Evolutionary conservation across 2,888 invertebrate genomes (phyloP).

Genomic region (Osmoderma eremita): DNA sequence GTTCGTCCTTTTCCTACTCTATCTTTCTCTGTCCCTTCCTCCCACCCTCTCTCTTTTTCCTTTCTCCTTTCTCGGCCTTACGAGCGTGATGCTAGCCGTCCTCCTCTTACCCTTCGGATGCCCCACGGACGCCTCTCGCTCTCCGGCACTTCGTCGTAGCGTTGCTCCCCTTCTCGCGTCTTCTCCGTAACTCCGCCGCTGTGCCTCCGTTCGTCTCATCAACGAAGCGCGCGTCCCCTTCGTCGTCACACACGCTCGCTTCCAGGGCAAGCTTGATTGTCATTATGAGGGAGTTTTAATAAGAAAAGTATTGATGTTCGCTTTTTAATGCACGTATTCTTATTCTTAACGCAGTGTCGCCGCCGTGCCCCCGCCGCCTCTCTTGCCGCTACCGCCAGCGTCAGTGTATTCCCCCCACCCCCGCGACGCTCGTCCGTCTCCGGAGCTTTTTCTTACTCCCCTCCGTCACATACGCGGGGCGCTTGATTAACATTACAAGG

Average conservation of each 20-base stretch:
- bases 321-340: slow-evolving; percentile 64
- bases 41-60: slow-evolving; percentile 29
- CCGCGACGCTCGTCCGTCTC: slow-evolving; percentile 46
- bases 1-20: slow-evolving; percentile 48
- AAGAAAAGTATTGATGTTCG: slow-evolving; percentile 65
- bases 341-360: slow-evolving; percentile 60
- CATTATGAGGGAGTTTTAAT: slow-evolving; percentile 64
- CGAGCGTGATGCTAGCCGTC: slow-evolving; percentile 39
- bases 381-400: slow-evolving; percentile 28
- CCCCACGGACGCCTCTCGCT: slow-evolving; percentile 38
- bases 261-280: slow-evolving; percentile 60
- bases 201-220: slow-evolving; percentile 29
- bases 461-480: slow-evolving; percentile 56
- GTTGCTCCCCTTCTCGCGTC: slow-evolving; percentile 3
- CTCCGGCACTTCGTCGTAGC: slow-evolving; percentile 30
- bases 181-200: slow-evolving; percentile 8
- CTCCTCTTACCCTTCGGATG: slow-evolving; percentile 49
- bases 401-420: slow-evolving; percentile 26
- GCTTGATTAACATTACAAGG: slow-evolving; percentile 61
- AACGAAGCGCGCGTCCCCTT: slow-evolving; percentile 35
- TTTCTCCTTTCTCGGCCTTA: slow-evolving; percentile 21
- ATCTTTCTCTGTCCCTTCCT: slow-evolving; percentile 34
- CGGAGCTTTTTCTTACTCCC: slow-evolving; percentile 56
- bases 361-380: slow-evolving; percentile 52
- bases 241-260: slow-evolving; percentile 57